Conservation (phyloP, 2,797 vertebrate species). For the Podargus strigoides region DNA sequence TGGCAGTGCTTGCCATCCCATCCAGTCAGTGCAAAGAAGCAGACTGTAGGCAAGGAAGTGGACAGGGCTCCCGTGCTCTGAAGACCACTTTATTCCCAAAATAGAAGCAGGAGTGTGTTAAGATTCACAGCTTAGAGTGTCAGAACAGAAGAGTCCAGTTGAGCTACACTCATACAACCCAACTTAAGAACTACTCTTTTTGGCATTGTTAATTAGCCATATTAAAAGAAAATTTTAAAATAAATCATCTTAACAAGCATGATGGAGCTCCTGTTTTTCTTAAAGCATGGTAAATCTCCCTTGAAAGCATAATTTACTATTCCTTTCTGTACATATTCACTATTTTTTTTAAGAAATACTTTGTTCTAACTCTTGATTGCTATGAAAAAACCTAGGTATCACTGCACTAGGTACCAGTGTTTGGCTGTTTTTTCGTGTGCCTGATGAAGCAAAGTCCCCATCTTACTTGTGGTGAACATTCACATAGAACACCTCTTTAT, state of each 20-base stretch:
- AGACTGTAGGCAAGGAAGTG: background rate
- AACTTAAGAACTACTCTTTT: background rate
- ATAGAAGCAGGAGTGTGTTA: background rate
- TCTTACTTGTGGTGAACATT: background rate
- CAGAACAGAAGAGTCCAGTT: background rate
- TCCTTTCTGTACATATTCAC: background rate
- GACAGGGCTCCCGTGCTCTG: background rate
- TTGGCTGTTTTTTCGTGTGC: background rate
- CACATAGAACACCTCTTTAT: background rate
- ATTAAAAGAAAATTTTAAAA: background rate
- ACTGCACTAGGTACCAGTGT: background rate
- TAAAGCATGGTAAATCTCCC: background rate
- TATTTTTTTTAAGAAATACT: background rate
- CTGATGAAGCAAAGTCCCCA: background rate
- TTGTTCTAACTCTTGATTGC: background rate
- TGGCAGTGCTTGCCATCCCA: background rate
- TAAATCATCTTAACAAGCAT: background rate
- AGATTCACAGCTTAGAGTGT: background rate
- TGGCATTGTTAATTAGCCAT: background rate
- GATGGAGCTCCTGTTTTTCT: background rate
- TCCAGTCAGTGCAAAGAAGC: background rate
- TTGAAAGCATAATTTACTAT: background rate
- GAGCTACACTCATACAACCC: fast-evolving
- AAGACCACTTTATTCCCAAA: background rate
- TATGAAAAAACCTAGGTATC: background rate